Conservation (phyloP, 2,113 vertebrate genomes). For the Speoplatyrhinus poulsoni region DNA sequence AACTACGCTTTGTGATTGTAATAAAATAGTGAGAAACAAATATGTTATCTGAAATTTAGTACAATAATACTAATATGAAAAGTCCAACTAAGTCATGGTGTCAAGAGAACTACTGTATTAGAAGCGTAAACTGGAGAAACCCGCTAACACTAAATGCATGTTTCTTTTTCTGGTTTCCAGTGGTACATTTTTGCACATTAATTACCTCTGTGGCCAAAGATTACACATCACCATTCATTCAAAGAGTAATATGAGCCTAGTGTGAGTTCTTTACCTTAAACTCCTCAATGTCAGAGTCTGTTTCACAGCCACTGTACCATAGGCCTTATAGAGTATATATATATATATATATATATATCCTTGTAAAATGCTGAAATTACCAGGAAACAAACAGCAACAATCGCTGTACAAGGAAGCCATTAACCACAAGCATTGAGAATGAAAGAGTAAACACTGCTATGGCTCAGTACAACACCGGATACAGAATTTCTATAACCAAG, state of each 20-base stretch:
- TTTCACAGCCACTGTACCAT: not conserved
- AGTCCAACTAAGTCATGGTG: not conserved
- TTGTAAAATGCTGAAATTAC: not conserved
- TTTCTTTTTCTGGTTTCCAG: no score
- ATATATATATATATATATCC: not conserved
- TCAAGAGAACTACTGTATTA: not conserved
- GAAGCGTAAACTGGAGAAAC: not conserved
- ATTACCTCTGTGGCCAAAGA: no score
- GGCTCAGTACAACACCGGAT: not conserved
- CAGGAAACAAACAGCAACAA: not conserved
- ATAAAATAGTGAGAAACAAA: not conserved
- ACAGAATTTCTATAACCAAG: not conserved
- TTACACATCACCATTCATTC: no score
- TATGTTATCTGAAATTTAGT: no score
- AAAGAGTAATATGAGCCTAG: no score
- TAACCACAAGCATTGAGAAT: no score
- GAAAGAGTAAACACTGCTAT: not conserved
- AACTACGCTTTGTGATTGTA: not conserved
- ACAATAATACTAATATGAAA: not conserved
- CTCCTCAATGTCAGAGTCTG: no score
- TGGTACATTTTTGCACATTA: no score
- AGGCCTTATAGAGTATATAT: no score
- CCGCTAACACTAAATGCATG: no score
- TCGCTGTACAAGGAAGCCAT: not conserved
- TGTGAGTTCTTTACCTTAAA: no score